Percentiles rank a stretch among this genome's conserved stretches.
phyloP scores from a whole-genome alignment of 2,797 vertebrate species.

The Clarias laeviceps region DNA sequence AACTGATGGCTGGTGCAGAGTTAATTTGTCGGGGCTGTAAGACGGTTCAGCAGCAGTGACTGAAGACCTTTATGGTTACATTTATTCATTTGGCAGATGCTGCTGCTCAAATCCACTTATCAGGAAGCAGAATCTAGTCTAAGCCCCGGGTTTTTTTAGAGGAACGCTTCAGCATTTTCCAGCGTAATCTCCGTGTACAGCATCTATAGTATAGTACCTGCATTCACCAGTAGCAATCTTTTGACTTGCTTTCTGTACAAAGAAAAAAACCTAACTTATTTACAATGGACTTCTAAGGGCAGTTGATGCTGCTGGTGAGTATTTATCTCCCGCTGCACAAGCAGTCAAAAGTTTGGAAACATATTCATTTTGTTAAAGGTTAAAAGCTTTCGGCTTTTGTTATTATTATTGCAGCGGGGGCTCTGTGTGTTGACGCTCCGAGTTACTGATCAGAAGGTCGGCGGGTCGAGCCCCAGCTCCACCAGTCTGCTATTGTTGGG shows the following conservation, averaged over 20 bases:
- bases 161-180: slow-evolving; percentile 4
- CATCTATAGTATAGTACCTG: slow-evolving; percentile 16
- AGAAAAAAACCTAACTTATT: background rate
- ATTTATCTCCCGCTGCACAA: background rate
- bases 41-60: slow-evolving; percentile 35
- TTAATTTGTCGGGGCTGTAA: slow-evolving; percentile 45
- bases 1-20: slow-evolving; percentile 31
- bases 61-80: slow-evolving; percentile 16
- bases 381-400: no score
- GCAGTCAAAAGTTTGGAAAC: background rate
- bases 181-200: slow-evolving; percentile 3
- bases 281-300: background rate
- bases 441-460: no score
- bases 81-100: slow-evolving; percentile 20
- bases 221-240: background rate
- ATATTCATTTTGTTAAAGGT: background rate
- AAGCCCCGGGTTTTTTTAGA: slow-evolving; percentile 10
- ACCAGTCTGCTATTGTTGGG: no score
- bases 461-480: no score
- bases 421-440: no score
- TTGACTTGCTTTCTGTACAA: background rate
- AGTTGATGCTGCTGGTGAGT: background rate
- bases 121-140: slow-evolving; percentile 3
- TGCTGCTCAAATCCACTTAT: slow-evolving; percentile 23
- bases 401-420: no score